These are phyloP conservation scores for Salminus brasiliensis DNA, from an alignment of 2,113 vertebrate species.

Conservation along the genomic window DNA sequence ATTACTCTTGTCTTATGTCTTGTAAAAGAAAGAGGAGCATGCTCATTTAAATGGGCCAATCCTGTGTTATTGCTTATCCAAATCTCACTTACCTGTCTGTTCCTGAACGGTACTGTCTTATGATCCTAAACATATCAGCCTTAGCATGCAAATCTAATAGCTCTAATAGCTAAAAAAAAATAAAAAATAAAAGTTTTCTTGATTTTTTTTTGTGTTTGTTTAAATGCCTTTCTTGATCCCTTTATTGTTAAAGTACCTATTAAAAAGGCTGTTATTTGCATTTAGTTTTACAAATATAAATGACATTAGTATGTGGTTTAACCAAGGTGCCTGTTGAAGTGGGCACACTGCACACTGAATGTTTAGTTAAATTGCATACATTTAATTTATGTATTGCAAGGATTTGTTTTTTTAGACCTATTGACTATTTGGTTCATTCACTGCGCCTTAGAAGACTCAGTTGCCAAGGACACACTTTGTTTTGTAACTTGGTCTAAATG, in stretches of 20 bases:
- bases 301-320: too few relatives aligned
- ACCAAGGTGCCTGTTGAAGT: slow-evolving; percentile 18
- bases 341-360: background rate
- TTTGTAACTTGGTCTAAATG: slow-evolving; percentile 1
- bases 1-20: background rate
- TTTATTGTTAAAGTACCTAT: too few relatives aligned
- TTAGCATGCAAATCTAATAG: background rate
- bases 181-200: too few relatives aligned
- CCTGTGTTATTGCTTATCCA: background rate
- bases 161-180: too few relatives aligned
- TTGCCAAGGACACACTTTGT: slow-evolving; percentile 12
- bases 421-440: background rate
- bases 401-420: background rate
- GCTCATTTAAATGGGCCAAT: background rate
- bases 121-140: background rate
- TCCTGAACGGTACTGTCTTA: background rate
- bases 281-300: too few relatives aligned
- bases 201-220: too few relatives aligned
- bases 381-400: background rate
- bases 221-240: too few relatives aligned
- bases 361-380: background rate
- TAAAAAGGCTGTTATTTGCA: too few relatives aligned
- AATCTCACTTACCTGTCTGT: background rate
- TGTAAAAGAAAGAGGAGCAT: background rate
- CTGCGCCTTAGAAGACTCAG: background rate